Conservation (phyloP, 1,140 invertebrate genomes). For the Aphis craccivora region DNA sequence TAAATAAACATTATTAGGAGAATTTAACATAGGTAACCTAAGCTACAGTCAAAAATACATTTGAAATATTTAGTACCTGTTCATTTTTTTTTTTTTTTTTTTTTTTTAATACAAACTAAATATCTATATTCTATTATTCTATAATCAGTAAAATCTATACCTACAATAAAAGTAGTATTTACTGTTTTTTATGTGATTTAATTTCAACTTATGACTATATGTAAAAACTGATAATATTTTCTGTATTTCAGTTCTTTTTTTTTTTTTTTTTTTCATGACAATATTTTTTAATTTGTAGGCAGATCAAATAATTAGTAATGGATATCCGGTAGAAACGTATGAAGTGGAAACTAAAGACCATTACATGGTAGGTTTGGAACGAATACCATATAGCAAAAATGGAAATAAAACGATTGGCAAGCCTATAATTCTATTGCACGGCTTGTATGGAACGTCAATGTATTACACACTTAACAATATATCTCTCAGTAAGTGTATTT, state of each 20-base stretch:
- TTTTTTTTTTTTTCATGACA: neutral
- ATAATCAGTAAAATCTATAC: too few species aligned
- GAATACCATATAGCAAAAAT: conserved; percentile 65
- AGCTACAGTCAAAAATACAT: too few species aligned
- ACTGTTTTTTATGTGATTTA: neutral
- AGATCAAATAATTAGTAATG: conserved; percentile 59
- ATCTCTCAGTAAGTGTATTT: conserved; percentile 57
- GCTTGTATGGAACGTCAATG: conserved; percentile 75
- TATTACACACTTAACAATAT: conserved; percentile 68
- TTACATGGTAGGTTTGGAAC: conserved; percentile 69
- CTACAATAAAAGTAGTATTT: too few species aligned
- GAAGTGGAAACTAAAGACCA: conserved; percentile 68
- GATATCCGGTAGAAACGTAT: conserved; percentile 70
- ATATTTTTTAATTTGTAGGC: neutral
- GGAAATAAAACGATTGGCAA: conserved; percentile 60
- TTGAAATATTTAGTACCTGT: too few species aligned
- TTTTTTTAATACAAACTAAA: too few species aligned
- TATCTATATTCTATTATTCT: too few species aligned
- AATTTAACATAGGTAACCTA: too few species aligned
- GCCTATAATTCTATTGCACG: conserved; percentile 78
- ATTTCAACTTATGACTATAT: neutral
- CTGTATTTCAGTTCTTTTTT: neutral
- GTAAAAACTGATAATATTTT: neutral
- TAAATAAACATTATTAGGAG: too few species aligned
- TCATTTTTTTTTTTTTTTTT: too few species aligned